phyloP scores from a whole-genome alignment of 2,888 invertebrate genomes.

The Amphiduros pacificus region DNA sequence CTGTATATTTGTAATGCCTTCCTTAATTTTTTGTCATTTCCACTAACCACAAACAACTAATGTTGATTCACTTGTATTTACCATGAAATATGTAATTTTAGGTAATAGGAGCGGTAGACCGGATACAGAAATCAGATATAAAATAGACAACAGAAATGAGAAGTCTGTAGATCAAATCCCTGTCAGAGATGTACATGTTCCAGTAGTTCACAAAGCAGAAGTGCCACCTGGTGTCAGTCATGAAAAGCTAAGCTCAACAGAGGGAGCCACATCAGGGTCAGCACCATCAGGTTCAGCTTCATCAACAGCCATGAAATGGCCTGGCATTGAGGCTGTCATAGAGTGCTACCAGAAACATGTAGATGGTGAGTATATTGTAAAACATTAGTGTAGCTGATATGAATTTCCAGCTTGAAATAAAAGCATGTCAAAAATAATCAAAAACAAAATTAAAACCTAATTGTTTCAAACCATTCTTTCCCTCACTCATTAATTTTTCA shows the following conservation, averaged over 20 bases:
- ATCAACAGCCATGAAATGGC: slow-evolving; percentile 44
- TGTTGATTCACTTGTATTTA: too few species aligned
- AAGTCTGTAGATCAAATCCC: background rate
- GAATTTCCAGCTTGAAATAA: background rate
- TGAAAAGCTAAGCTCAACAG: background rate
- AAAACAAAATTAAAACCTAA: background rate
- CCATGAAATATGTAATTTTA: too few species aligned
- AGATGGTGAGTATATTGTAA: slow-evolving; percentile 18
- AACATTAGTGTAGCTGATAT: background rate
- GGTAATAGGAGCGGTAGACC: too few species aligned
- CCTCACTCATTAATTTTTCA: background rate
- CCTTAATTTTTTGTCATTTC: too few species aligned
- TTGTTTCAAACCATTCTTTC: background rate
- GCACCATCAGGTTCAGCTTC: too few species aligned
- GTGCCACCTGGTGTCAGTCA: background rate
- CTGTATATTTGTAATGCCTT: too few species aligned
- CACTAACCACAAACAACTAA: too few species aligned
- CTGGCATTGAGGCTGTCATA: slow-evolving; percentile 56
- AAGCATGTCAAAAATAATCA: background rate
- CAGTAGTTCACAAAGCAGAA: background rate
- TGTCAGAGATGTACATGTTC: background rate
- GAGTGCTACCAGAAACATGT: slow-evolving; percentile 48
- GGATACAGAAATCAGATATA: background rate
- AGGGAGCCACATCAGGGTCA: too few species aligned
- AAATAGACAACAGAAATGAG: slow-evolving; percentile 1